Conservation (phyloP, 2,113 vertebrate species). For the Patagioenas fasciata region DNA sequence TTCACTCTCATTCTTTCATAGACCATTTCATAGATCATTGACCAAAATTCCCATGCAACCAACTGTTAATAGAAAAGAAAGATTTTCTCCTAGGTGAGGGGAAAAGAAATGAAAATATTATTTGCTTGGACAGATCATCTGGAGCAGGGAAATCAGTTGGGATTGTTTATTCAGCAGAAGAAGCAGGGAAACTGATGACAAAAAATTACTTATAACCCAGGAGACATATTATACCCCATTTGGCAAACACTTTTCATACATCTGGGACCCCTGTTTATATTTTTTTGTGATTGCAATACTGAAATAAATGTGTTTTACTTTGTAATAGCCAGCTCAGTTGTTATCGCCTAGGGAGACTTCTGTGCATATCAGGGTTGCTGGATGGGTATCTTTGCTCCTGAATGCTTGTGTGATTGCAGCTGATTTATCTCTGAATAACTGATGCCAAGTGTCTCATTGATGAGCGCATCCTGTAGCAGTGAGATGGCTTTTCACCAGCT, state of each 20-base stretch:
- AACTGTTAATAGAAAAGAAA: background rate
- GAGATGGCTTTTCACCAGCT: background rate
- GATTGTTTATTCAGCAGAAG: background rate
- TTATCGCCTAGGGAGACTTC: background rate
- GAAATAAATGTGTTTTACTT: background rate
- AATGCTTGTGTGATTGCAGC: background rate
- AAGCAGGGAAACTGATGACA: background rate
- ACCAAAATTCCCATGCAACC: background rate
- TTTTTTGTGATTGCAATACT: background rate
- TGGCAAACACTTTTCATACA: background rate
- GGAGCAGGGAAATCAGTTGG: background rate
- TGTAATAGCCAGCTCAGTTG: background rate
- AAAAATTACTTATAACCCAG: background rate
- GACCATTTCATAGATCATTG: background rate
- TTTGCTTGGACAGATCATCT: background rate
- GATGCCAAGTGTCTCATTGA: background rate
- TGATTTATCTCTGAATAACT: background rate
- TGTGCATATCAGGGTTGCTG: background rate
- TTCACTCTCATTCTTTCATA: background rate
- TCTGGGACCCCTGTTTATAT: background rate
- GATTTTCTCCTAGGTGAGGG: background rate
- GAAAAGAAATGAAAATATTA: conserved; percentile 4
- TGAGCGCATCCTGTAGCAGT: background rate
- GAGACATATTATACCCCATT: background rate
- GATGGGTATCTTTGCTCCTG: background rate